Evolutionary conservation across 1,140 invertebrate genomes (phyloP).

Genomic region (Diorhabda elongata): DNA sequence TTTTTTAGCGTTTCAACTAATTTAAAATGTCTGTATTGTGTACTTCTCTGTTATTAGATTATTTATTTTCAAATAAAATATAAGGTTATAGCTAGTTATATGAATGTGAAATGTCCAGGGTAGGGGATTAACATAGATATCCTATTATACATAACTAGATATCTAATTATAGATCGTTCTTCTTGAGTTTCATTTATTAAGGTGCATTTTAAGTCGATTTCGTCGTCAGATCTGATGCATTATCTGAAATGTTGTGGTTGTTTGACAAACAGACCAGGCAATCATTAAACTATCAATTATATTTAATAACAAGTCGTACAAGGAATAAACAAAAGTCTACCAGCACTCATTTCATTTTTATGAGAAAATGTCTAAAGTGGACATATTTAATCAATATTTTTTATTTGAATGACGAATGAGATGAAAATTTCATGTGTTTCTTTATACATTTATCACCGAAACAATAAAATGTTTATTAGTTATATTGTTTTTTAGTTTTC

Average conservation of each 20-base stretch:
- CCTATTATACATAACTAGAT: neutral
- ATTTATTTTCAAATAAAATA: slow-evolving; percentile 19
- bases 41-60: slow-evolving; percentile 14
- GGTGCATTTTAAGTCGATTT: neutral
- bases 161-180: neutral
- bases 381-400: no score
- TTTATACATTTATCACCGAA: no score
- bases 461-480: no score
- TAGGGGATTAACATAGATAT: slow-evolving; percentile 18
- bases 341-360: no score
- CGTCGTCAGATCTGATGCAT: neutral
- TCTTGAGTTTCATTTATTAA: neutral
- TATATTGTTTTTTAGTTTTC: no score
- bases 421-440: no score
- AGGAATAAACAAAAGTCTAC: no score
- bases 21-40: slow-evolving; percentile 18
- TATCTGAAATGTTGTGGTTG: neutral
- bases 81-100: slow-evolving; percentile 15
- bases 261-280: neutral
- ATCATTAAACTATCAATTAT: neutral
- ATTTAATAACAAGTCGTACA: no score
- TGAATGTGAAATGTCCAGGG: slow-evolving; percentile 21
- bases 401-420: no score
- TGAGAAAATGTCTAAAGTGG: no score
- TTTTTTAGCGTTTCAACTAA: slow-evolving; percentile 5